Conservation (phyloP, 2,113 vertebrate genomes). For the Prunella himalayana region DNA sequence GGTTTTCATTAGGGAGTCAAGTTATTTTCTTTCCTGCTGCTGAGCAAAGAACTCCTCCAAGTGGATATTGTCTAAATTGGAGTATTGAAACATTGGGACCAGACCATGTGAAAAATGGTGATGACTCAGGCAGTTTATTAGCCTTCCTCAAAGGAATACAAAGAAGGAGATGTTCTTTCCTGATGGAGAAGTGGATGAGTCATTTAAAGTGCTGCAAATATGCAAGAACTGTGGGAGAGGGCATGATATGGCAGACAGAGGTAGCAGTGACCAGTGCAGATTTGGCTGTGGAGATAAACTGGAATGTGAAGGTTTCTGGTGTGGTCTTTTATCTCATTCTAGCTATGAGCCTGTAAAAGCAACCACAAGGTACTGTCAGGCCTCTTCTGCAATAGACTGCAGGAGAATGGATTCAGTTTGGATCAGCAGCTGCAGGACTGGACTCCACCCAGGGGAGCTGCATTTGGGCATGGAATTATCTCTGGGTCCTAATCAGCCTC, state of each 20-base stretch:
- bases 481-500: neutral
- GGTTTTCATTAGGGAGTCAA: constrained; percentile 26
- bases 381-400: neutral
- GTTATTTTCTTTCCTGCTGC: constrained; percentile 35
- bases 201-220: neutral
- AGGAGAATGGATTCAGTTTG: neutral
- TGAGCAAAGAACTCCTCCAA: constrained; percentile 37
- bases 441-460: neutral
- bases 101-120: neutral
- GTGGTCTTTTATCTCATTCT: neutral
- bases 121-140: constrained; percentile 14
- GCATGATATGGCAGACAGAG: neutral
- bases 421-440: neutral
- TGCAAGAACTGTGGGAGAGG: neutral
- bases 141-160: neutral
- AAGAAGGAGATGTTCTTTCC: neutral
- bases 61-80: constrained; percentile 14
- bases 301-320: neutral
- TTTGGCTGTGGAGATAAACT: neutral
- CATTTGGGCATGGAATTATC: neutral
- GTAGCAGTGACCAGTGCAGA: neutral
- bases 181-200: neutral
- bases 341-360: neutral
- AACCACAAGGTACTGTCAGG: neutral
- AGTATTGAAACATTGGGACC: neutral